Evolutionary conservation across 2,113 vertebrate species (phyloP), one percentile per base, ranked within the genome.

Genomic region (Varanus komodoensis): DNA sequence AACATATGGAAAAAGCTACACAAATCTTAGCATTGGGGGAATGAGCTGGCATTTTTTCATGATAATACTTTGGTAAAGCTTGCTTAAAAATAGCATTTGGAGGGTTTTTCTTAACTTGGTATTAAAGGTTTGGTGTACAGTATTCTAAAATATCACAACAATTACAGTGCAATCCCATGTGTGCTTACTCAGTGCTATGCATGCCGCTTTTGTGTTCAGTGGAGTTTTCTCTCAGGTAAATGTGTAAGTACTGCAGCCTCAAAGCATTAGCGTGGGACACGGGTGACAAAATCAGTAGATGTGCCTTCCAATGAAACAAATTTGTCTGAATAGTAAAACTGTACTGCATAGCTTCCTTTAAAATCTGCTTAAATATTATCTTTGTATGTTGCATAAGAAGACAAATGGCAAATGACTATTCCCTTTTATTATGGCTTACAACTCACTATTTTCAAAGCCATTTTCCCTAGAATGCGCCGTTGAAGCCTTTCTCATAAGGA

Each of bases 51-150:
- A 23, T 67, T 90, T 92, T 68, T 44, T 50, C 48, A 0, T 14
- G 44, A 4, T 0, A 27, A 2, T 38, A 50, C 0, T 4, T 61
- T 57, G 9, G 15, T 78, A 67, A 38, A 0, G 0, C 1, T 6
- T 88, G 5, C 5, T 61, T 79, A 89, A 48, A 52, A 44, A 74
- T 50, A 64, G 32, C 83, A 77, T 34, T 23, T 57, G 52, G 34
- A 79, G 83, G 17, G 67, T 54, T 86, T n/a, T 50, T 52, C 73
- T 78, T 57, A 4, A 25, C 52, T 6, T 38, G 57, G 67, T 79
- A 27, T 87, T 82, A 77, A 61, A 87, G 48, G 29, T 38, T 34
- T 61, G 21, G 54, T 82, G 4, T 82, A 21, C 25, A 38, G n/a
- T n/a, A 7, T 83, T 82, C 64, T 61, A 6, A 82, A 82, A 82